Evolutionary conservation across 2,888 invertebrate genomes (phyloP), one percentile per base, ranked within the genome.

Genomic region (Drosophila incognita): DNA sequence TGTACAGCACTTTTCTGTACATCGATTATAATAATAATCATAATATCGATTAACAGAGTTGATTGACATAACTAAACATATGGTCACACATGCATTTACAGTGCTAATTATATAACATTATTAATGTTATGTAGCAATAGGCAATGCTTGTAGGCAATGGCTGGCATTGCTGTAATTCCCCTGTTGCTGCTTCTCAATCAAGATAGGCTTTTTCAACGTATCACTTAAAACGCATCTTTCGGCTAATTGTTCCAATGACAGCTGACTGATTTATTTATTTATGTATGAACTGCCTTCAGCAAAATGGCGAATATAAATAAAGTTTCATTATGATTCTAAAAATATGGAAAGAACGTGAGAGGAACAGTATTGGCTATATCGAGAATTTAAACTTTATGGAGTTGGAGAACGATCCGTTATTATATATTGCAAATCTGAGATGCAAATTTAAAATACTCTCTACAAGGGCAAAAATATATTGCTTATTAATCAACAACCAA

Each of bases 371-470:
- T n/a, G 40, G 0, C 40, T 40, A n/a, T 10, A 31, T 31, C 10
- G 0, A n/a, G 10, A n/a, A n/a, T 4, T n/a, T 38, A 2, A 21
- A 21, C 2, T 21, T 46, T 7, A 13, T 42, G 11, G 0, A 21
- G 42, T 21, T 21, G 1, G 0, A 13, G 13, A 42, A 21, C 0
- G 21, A 7, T 21, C 1, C 0, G 2, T 4, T n/a, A n/a, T n/a
- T n/a, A 42, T 11, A n/a, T 5, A 5, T 11, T 21, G 7, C 1
- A 42, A 7, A 7, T 21, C 13, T 13, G 1, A 46, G 13, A 21
- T 7, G n/a, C 4, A 4, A 21, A 46, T 4, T 46, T 2, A 13
- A 46, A 15, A 15, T 46, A 24, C 8, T 2, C 46, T 46, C 13
- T 1, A 24, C 4, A 15, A 21, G 7, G 2, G 2, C 46, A 7